phyloP scores from a whole-genome alignment of 2,888 invertebrate species.

The Epiblema foenella region DNA sequence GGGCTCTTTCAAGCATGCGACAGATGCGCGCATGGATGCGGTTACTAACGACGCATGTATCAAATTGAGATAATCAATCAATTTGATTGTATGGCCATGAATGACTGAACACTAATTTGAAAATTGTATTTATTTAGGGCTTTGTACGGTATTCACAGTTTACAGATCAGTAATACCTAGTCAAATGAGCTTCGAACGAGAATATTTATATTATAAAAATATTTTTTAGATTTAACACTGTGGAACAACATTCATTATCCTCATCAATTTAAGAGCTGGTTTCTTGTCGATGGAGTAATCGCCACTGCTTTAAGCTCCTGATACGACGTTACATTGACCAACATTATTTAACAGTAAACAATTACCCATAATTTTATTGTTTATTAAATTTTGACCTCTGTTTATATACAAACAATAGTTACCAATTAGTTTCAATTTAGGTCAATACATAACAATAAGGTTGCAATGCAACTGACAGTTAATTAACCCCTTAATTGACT shows the following conservation, averaged over 20 bases:
- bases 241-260: too few relatives aligned
- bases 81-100: conserved; percentile 77
- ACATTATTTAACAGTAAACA: too few relatives aligned
- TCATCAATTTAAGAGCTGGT: too few relatives aligned
- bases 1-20: conserved; percentile 79
- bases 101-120: conserved; percentile 51
- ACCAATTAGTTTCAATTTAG: conserved; percentile 8
- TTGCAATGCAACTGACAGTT: conserved; percentile 20
- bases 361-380: neutral
- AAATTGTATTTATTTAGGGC: conserved; percentile 42
- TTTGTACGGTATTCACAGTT: conserved; percentile 6
- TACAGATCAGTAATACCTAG: conserved; percentile 11
- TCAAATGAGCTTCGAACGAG: neutral
- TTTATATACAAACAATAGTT: neutral
- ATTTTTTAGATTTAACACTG: too few relatives aligned
- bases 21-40: conserved; percentile 82
- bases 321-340: too few relatives aligned
- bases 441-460: conserved; percentile 22
- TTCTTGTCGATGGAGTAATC: too few relatives aligned
- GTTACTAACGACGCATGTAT: conserved; percentile 80
- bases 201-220: too few relatives aligned
- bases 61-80: conserved; percentile 82
- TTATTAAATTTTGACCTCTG: neutral
- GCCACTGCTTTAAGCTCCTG: too few relatives aligned
- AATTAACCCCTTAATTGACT: conserved; percentile 34